Evolutionary conservation across 2,888 invertebrate species (phyloP), one percentile per base, ranked within the genome.

Genomic region (Mongoloraphidia duomilia): DNA sequence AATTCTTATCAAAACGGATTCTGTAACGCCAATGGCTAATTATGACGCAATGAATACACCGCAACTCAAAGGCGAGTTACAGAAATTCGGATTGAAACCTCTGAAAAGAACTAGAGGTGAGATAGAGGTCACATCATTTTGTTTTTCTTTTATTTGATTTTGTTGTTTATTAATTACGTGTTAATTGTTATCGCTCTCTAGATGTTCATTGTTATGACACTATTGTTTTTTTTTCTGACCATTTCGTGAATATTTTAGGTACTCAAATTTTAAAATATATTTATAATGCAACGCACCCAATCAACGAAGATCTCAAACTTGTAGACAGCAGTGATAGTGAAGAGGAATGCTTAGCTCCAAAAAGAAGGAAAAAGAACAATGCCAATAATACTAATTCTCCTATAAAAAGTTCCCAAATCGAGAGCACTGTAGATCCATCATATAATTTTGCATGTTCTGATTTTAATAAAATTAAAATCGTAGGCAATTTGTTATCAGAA

Each of bases 251-350:
- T 6, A n/a, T 54, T 54, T 41, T 64, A 67, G 82, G 80, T 1
- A 69, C 79, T 35, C 73, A 77, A 65, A 65, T 83, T 44, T 62
- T 83, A 41, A 77, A 79, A 49, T 76, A 80, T 56, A 69, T 83
- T 36, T 83, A 82, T 60, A 77, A 80, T 55, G 74, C 79, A 61
- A 81, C 79, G 0, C 83, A 83, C 70, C 82, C 82, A 12, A n/a
- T n/a, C 13, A 9, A 14, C 14, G 12, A 41, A 41, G 17, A 3
- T 9, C 9, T 12, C 10, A 41, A 41, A 26, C 10, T 26, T 10
- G 14, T 26, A 9, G 2, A 12, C 10, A 41, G 14, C 13, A 12
- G 9, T 9, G 17, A 12, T 41, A 17, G n/a, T 12, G 41, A 41
- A 41, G 10, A n/a, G 41, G 41, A 41, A 13, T 17, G 17, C 10